These are phyloP conservation scores for Mus caroli DNA, from an alignment of 2,797 vertebrate genomes.

Conservation along the genomic window DNA sequence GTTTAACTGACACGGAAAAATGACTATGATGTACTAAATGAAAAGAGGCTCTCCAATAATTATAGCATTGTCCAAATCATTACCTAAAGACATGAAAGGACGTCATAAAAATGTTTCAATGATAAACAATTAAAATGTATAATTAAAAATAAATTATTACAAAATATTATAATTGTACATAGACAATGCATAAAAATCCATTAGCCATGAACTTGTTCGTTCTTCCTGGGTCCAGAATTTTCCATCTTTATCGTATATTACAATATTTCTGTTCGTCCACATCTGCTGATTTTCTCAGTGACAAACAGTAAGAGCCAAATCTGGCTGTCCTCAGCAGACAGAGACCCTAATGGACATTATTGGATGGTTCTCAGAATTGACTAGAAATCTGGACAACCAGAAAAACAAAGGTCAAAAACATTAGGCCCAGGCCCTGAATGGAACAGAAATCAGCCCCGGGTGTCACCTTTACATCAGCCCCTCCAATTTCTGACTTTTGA, in stretches of 20 bases:
- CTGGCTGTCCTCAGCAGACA: conserved; percentile 26
- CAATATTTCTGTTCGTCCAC: not conserved
- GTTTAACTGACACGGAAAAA: conserved; percentile 63
- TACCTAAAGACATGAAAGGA: conserved; percentile 59
- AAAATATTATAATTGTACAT: conserved; percentile 37
- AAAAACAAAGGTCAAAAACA: not conserved
- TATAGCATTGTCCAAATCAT: conserved; percentile 36
- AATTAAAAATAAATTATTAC: conserved; percentile 62
- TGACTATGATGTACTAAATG: conserved; percentile 46
- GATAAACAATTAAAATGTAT: conserved; percentile 22
- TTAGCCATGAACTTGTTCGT: conserved; percentile 7
- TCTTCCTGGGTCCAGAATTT: not conserved
- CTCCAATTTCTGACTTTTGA: not conserved
- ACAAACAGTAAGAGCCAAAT: conserved; percentile 20
- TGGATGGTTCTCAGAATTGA: conserved; percentile 38
- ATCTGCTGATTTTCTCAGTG: conserved; percentile 28
- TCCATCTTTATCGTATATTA: not conserved
- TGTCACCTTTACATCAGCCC: not conserved
- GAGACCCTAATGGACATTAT: conserved; percentile 20
- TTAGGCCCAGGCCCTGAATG: not conserved
- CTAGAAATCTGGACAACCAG: conserved; percentile 27
- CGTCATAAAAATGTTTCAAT: conserved; percentile 57
- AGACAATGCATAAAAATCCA: conserved; percentile 46
- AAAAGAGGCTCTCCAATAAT: conserved; percentile 36
- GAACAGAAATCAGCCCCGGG: not conserved